Evolutionary conservation across 2,888 invertebrate species (phyloP), one percentile per base, ranked within the genome.

Genomic region (Nowickia ferox): DNA sequence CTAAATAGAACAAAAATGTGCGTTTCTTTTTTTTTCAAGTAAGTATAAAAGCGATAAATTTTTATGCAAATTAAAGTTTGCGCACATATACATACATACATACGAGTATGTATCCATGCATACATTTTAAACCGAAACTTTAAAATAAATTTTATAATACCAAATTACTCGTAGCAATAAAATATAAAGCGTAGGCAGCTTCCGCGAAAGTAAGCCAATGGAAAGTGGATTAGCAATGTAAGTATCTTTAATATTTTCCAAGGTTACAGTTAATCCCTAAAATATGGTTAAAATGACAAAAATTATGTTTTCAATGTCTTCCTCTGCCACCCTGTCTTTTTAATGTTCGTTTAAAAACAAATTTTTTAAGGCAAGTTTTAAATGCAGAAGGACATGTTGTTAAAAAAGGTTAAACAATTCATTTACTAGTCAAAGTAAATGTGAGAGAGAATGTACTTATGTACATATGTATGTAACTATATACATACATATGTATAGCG

Each of bases 171-270:
- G 40, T 13, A 13, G 15, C 38, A 72, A 59, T 72, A 22, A 15
- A 48, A 63, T 61, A 48, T 72, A 30, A 30, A 40, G 13, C 40
- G 42, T n/a, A 22, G 63, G 2, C 48, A 22, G 3, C 55, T 13
- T 15, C 9, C 6, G 11, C 9, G 6, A 13, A 38, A 69, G 40
- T 66, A 13, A 17, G 9, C 9, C 13, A 46, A 40, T 55, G 30
- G 69, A 42, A 42, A 55, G 42, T 55, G 15, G 15, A 4, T 48
- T 74, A 55, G 44, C n/a, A 65, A 53, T 17, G 63, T n/a, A n/a
- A n/a, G n/a, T 44, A 9, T 44, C 42, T 61, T 30, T 80, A 66
- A 80, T 80, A 66, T 48, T 66, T 80, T 74, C 74, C 81, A 59
- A 48, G 81, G 68, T 57, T 42, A 61, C 53, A 68, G 51, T 81